Conservation (phyloP, 2,113 vertebrate genomes). For the Grallaria varia region DNA sequence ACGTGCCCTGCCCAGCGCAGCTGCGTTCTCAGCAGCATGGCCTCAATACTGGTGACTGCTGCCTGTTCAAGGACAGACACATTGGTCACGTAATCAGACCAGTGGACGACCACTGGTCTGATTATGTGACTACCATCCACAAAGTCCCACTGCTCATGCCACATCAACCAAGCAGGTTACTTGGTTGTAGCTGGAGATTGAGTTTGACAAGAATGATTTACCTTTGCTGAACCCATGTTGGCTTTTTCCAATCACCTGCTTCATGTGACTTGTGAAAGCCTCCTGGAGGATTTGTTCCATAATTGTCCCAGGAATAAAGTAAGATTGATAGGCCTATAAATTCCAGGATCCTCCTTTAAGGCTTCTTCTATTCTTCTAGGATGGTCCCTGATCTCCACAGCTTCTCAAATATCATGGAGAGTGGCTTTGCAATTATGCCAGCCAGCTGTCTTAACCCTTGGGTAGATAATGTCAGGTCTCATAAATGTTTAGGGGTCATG, state of each 20-base stretch:
- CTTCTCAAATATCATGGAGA: background rate
- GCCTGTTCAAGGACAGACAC: too few relatives aligned
- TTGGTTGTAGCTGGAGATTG: fast-evolving
- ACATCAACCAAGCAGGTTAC: background rate
- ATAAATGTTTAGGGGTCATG: background rate
- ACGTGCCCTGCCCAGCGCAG: too few relatives aligned
- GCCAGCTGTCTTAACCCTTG: background rate
- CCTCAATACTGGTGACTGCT: too few relatives aligned
- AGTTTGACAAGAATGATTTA: background rate
- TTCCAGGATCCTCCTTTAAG: background rate
- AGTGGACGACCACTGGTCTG: too few relatives aligned
- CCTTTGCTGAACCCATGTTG: background rate
- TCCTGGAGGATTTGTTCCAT: background rate
- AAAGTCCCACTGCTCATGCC: fast-evolving
- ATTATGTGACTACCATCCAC: too few relatives aligned
- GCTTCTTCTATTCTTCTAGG: background rate
- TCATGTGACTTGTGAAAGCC: background rate
- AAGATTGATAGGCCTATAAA: background rate
- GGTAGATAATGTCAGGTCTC: too few relatives aligned
- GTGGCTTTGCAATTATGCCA: background rate
- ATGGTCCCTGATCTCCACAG: background rate
- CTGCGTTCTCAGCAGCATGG: too few relatives aligned
- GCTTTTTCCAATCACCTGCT: background rate
- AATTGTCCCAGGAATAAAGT: background rate
- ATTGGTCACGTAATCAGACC: too few relatives aligned